Base-by-base conservation (phyloP, 2,888 invertebrate genomes). In the Heliconius hortense region DNA sequence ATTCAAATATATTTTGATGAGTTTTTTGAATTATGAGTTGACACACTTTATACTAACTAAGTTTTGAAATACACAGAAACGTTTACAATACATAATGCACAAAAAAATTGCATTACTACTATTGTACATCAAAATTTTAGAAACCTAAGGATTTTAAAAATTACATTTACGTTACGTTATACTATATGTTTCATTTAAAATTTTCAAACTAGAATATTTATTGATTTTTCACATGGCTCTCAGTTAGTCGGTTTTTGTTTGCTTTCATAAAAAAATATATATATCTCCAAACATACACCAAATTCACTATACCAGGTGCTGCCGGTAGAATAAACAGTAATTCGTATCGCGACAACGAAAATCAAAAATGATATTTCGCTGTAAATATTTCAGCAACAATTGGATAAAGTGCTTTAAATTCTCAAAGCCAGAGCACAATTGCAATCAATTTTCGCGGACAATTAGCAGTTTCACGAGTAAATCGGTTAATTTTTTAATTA, bases 331-430 rank as follows among this genome's bases (percentile, higher is more conserved):
- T 71, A 62, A 71, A 60, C 60, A 71, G 62, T 71, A 71, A 71
- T 71, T 43, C 60, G 26, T 60, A 71, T 71, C 39, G 48, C 53
- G 62, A 72, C 69, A 74, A 68, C 35, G 72, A 70, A 59, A 73
- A 66, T 70, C 72, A 26, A 63, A 75, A 75, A 69, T 68, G 43
- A 56, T 77, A 77, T 73, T 74, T 74, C 59, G 24, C 48, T 43
- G 75, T 68, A 64, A 60, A 67, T 66, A 67, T 77, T 71, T 73
- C 77, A 73, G 43, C 43, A 77, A 76, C 76, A 77, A 77, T 76
- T 72, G 73, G 76, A 77, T 77, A 75, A 77, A 77, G 75, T 66
- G 71, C 73, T 76, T 77, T 74, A 77, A 76, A 77, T 76, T 77
- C 76, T 76, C 76, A 77, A 77, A 76, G 76, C 73, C 43, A 72